Conservation (phyloP, 2,797 vertebrate genomes). For the Phataginus tetradactyla region DNA sequence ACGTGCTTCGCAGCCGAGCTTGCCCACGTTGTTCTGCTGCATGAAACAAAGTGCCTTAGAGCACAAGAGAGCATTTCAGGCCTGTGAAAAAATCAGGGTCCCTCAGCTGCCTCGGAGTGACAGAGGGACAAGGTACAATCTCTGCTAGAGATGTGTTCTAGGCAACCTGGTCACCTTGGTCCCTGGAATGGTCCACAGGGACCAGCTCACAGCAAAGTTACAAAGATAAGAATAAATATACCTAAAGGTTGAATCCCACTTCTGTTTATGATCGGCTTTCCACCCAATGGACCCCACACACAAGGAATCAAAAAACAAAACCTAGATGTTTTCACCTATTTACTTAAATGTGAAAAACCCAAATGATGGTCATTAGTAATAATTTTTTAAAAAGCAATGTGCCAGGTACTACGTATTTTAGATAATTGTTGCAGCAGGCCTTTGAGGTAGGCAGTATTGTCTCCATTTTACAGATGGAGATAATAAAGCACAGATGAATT, state of each 20-base stretch:
- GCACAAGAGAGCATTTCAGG: not conserved
- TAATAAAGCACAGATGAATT: not conserved
- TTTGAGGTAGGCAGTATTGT: not conserved
- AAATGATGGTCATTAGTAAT: not conserved
- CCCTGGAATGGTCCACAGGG: not conserved
- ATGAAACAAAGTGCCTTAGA: not conserved
- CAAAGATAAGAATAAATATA: not conserved
- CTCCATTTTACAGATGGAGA: not conserved
- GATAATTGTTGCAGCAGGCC: not conserved
- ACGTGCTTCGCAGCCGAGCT: not conserved
- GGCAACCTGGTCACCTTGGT: not conserved
- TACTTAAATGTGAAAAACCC: not conserved
- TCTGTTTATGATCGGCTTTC: not conserved
- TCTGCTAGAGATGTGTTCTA: not conserved
- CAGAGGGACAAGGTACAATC: not conserved
- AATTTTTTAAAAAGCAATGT: not conserved
- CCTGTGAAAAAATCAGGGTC: not conserved
- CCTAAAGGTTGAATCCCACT: not conserved
- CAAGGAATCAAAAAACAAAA: not conserved
- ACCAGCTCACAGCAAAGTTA: not conserved
- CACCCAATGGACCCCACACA: too few relatives aligned
- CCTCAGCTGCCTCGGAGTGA: not conserved
- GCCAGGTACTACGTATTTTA: not conserved
- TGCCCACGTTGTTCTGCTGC: accelerated
- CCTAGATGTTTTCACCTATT: not conserved